Evolutionary conservation across 2,888 invertebrate genomes (phyloP), one percentile per base, ranked within the genome.

Genomic region (Bembecia ichneumoniformis): DNA sequence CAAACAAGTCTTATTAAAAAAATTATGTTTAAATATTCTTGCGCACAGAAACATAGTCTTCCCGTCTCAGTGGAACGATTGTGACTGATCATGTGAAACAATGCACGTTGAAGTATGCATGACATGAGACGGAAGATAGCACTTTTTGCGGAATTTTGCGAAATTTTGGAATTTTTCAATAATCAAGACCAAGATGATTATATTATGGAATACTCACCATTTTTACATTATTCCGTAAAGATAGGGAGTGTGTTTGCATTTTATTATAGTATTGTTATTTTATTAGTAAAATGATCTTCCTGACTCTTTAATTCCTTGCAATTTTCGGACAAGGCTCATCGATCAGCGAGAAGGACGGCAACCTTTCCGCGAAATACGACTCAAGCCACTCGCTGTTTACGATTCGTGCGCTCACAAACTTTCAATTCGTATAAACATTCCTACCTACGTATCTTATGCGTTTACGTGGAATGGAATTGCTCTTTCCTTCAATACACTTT

Each of bases 301-400:
- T 7, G 28, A 7, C 3, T 47, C 46, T 43, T 43, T 52, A 40
- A 47, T 35, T 51, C 44, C 35, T 13, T 47, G 48, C 43, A 47
- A 44, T 35, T 49, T 57, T 61, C 58, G 64, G 64, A 62, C 58
- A 54, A 60, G 55, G 47, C 54, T 63, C 78, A 82, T 82, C 72
- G 68, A 80, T 82, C 81, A 82, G 68, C 54, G 60, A 73, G 79
- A 82, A 55, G 68, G 64, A 82, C 75, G 80, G 64, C 70, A 64
- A 71, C 80, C 77, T 72, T 76, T 72, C 66, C 58, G 60, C 77
- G 66, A 83, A 74, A 78, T 82, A 82, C 75, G 75, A 67, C 58
- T 62, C 58, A 57, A 58, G 55, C 64, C 65, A 58, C 60, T 53
- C 51, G 51, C 58, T 71, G 71, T 80, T 79, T 77, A 80, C 74